Evolutionary conservation across 2,888 invertebrate genomes (phyloP).

Genomic region (Scaeva pyrastri): DNA sequence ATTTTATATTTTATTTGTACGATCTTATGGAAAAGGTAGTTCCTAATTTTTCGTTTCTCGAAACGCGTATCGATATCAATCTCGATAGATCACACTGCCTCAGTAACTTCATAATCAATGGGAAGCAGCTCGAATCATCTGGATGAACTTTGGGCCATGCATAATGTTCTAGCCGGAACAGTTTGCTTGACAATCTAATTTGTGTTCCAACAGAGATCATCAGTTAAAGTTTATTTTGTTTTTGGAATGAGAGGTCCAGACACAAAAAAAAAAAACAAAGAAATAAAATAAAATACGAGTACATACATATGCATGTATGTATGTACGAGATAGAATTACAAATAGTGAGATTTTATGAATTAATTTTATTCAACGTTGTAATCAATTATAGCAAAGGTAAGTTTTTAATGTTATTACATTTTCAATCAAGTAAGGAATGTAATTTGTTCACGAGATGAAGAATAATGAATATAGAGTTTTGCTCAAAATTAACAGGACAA

Average conservation of each 20-base stretch:
- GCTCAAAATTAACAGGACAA: too few relatives aligned
- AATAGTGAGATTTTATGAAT: constrained; percentile 57
- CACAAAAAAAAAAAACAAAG: constrained; percentile 59
- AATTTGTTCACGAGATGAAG: not conserved
- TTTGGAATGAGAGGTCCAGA: not conserved
- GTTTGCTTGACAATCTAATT: constrained; percentile 70
- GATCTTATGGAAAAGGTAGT: constrained; percentile 40
- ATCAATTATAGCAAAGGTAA: constrained; percentile 40
- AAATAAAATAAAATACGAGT: constrained; percentile 68
- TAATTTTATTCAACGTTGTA: constrained; percentile 50
- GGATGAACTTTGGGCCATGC: constrained; percentile 16
- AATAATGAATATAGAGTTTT: too few relatives aligned
- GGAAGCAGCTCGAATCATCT: constrained; percentile 6
- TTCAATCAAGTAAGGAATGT: not conserved
- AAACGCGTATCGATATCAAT: constrained; percentile 63
- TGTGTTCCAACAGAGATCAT: constrained; percentile 45
- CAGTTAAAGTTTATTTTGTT: constrained; percentile 14
- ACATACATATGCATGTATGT: too few relatives aligned
- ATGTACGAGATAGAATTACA: constrained; percentile 48
- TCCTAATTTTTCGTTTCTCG: constrained; percentile 50
- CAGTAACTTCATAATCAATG: constrained; percentile 52
- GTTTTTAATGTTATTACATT: constrained; percentile 44
- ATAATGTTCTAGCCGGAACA: constrained; percentile 31
- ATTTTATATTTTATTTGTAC: constrained; percentile 9
- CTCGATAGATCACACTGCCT: constrained; percentile 45